Conservation (phyloP, 2,888 invertebrate genomes). For the Agrilus cyanescens region DNA sequence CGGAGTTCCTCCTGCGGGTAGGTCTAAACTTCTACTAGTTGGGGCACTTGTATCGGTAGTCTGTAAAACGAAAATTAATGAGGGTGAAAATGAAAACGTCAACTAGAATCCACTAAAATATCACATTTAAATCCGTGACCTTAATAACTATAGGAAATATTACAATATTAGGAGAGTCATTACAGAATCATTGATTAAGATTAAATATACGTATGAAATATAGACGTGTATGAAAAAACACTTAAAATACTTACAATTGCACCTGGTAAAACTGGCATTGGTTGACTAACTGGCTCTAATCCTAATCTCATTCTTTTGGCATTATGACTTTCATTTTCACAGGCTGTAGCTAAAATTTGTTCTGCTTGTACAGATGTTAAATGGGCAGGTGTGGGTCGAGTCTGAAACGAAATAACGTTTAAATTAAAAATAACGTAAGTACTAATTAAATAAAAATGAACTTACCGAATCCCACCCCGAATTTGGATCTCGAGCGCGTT, state of each 20-base stretch:
- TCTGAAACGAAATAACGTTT: slow-evolving; percentile 40
- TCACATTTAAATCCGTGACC: not conserved
- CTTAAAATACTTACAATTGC: slow-evolving; percentile 39
- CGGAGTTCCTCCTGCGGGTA: slow-evolving; percentile 27
- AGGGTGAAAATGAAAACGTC: too few relatives aligned
- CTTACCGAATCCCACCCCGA: slow-evolving; percentile 82
- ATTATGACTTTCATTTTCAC: slow-evolving; percentile 95
- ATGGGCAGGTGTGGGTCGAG: slow-evolving; percentile 90
- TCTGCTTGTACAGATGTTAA: slow-evolving; percentile 94
- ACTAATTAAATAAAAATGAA: slow-evolving; percentile 14
- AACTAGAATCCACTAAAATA: too few relatives aligned
- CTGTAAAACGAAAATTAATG: slow-evolving; percentile 27
- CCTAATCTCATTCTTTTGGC: slow-evolving; percentile 95
- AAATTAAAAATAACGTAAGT: too few relatives aligned
- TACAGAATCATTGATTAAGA: too few relatives aligned
- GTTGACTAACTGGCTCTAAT: slow-evolving; percentile 86
- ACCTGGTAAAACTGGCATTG: slow-evolving; percentile 66
- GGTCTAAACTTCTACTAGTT: slow-evolving; percentile 36
- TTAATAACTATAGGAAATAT: not conserved
- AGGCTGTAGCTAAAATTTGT: slow-evolving; percentile 88
- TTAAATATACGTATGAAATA: too few relatives aligned
- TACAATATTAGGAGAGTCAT: not conserved
- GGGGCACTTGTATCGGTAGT: slow-evolving; percentile 49
- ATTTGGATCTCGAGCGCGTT: slow-evolving; percentile 74
- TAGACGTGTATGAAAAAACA: not conserved